Base-by-base conservation (phyloP, 2,888 invertebrate species). In the Psylliodes chrysocephalus region DNA sequence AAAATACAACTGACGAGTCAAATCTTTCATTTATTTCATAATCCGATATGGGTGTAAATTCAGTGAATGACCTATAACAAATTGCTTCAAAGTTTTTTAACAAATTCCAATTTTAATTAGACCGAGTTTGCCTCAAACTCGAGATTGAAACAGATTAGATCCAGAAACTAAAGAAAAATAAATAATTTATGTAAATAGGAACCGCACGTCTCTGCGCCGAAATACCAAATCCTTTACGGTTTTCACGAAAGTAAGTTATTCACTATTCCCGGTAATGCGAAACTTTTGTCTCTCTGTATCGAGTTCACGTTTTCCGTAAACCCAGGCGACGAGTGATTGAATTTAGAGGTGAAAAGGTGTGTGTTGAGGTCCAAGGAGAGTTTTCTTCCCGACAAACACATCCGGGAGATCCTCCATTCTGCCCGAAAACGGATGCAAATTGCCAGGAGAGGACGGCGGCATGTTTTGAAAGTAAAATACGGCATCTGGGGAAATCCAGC, bases 381-480 rank as follows among this genome's bases (percentile, higher is more conserved):
- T 62, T 60, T 63, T 60, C 62, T 53, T 15, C 30, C 47, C 61
- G 56, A 65, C 68, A 70, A 63, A 56, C 47, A 35, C 67, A 40
- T 59, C 52, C 40, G 35, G 52, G 59, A 25, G 25, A 49, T 49
- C 28, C 28, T 49, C 46, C 49, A 40, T 49, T 40, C 49, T 60
- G 53, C 60, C 63, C 54, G 63, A 69, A 67, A 72, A 68, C 66
- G 67, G 74, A 77, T 77, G 78, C 75, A 78, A 78, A 78, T 76
- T 73, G 75, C 64, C 70, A 66, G 64, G 57, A 65, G 60, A 56
- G 61, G 57, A 61, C 56, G 65, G 54, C 54, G 64, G 54, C 51
- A 49, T 66, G 72, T 78, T 77, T 73, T 75, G 72, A 73, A 75
- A 76, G 76, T 76, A 76, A 77, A 77, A 78, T 77, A 75, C 69